Evolutionary conservation across 2,113 vertebrate genomes (phyloP).

Genomic region (Pelusios castaneus): DNA sequence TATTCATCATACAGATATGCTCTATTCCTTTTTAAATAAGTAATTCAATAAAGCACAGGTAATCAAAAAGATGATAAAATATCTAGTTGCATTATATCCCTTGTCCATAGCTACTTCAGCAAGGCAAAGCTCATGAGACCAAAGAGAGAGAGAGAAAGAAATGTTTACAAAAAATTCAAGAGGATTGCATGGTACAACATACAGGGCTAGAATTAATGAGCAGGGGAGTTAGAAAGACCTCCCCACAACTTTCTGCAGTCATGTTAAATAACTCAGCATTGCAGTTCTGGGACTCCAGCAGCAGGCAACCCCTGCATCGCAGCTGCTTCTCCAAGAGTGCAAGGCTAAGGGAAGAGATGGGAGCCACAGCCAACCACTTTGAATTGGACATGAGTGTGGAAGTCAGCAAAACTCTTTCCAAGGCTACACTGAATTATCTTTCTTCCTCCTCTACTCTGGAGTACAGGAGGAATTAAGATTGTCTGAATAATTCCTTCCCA

Average conservation of each 20-base stretch:
- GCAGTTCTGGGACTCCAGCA: slow-evolving; percentile 29
- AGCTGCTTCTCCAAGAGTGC: neutral
- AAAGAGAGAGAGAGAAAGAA: neutral
- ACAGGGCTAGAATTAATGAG: neutral
- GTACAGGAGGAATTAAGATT: rapidly evolving
- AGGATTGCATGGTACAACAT: neutral
- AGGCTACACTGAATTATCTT: neutral
- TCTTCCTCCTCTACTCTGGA: neutral
- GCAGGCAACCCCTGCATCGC: neutral
- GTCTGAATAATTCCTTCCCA: neutral
- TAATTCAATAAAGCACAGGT: neutral
- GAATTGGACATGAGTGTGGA: neutral
- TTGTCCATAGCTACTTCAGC: neutral
- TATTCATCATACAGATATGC: neutral
- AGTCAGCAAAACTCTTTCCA: neutral
- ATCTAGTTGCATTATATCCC: neutral
- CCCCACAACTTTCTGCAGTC: slow-evolving; percentile 9
- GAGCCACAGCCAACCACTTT: neutral
- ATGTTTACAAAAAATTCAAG: neutral
- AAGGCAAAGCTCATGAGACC: neutral
- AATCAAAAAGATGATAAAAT: neutral
- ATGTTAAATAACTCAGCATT: slow-evolving; percentile 38
- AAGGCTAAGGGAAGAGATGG: neutral
- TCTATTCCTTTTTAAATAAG: neutral
- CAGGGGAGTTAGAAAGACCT: neutral